Evolutionary conservation across 2,113 vertebrate species (phyloP), one percentile per base, ranked within the genome.

Genomic region (Scomber japonicus): DNA sequence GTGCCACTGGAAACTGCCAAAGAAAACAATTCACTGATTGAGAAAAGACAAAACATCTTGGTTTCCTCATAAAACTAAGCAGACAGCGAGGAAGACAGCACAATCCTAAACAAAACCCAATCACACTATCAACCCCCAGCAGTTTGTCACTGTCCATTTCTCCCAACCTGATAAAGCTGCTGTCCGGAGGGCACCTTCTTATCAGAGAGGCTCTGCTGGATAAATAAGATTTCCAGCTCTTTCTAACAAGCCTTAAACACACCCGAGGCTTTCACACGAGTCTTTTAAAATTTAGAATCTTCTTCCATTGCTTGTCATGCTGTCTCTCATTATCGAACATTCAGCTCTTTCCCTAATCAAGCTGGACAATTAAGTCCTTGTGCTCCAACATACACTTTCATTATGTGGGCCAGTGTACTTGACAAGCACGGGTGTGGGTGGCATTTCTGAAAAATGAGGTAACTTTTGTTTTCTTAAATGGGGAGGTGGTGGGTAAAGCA

Each of bases 391-490:
- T 40, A 62, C 64, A 27, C 53, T 54, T 50, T 77, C 40, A 82
- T 80, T 82, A 62, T 76, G 87, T 85, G 82, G 50, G 31, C 51
- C 40, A 61, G 66, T 55, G 53, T 51, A 40, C 59, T 59, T 78
- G 66, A 80, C 75, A 19, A 72, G 75, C 56, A 9, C n/a, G 27
- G 17, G 45, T 69, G 67, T 86, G 81, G 81, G 86, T 88, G 86
- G 84, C 65, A 64, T 80, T 80, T 80, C 71, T 82, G 78, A 82
- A 57, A 81, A 78, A 79, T 80, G 27, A 81, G 62, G 59, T 78
- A 87, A 85, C 80, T 85, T 91, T 89, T 84, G 71, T 78, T 74
- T 82, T 60, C 68, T 55, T 72, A 68, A 83, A 27, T 27, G 78
- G 61, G 85, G 67, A 73, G 57, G 48, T 71, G 67, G 24, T 71